Conservation (phyloP, 2,888 invertebrate species). For the Volucella bombylans region DNA sequence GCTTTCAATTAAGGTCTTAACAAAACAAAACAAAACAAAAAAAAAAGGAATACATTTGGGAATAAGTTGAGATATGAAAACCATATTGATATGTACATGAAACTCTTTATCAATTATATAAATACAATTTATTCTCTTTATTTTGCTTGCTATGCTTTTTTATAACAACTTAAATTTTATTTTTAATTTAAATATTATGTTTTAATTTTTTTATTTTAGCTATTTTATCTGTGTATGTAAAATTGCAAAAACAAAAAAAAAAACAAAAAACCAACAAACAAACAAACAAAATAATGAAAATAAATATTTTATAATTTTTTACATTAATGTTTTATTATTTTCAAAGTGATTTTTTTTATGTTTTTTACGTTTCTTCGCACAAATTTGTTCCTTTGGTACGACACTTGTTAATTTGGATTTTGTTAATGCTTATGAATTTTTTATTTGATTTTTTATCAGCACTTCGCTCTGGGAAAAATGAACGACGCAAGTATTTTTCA, state of each 20-base stretch:
- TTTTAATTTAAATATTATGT: slow-evolving; percentile 29
- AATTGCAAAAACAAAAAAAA: slow-evolving; percentile 24
- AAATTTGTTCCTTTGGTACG: neutral
- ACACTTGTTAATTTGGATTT: neutral
- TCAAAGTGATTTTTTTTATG: neutral
- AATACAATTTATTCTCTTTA: slow-evolving; percentile 23
- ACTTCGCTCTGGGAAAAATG: too few species aligned
- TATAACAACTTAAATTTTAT: slow-evolving; percentile 42
- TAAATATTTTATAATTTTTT: slow-evolving; percentile 66
- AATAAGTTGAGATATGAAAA: slow-evolving; percentile 9
- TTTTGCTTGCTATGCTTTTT: slow-evolving; percentile 47
- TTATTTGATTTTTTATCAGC: neutral
- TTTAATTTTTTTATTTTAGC: slow-evolving; percentile 23
- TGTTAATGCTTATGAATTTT: neutral
- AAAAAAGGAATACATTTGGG: slow-evolving; percentile 13
- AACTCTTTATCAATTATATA: slow-evolving; percentile 9
- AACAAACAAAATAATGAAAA: slow-evolving; percentile 18
- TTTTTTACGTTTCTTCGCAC: neutral
- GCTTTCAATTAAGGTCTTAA: slow-evolving; percentile 22
- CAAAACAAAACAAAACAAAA: slow-evolving; percentile 10
- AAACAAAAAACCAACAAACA: slow-evolving; percentile 29
- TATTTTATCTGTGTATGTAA: slow-evolving; percentile 39
- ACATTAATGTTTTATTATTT: slow-evolving; percentile 7
- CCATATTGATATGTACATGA: slow-evolving; percentile 9
- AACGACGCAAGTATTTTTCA: too few species aligned